Conservation (phyloP, 2,797 vertebrate species). For the Sebastolobus altivelis region DNA sequence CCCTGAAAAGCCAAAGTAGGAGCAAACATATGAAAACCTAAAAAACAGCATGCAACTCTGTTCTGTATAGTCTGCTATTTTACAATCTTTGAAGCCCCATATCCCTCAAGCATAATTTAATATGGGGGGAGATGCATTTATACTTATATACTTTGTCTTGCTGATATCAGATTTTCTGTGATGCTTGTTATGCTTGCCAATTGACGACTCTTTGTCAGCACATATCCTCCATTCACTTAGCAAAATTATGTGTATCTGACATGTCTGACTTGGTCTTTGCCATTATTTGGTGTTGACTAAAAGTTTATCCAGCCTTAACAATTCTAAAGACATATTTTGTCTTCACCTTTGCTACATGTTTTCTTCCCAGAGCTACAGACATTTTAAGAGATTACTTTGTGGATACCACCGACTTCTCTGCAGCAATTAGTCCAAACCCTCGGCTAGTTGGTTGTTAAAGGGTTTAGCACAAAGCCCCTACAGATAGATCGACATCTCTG, state of each 20-base stretch:
- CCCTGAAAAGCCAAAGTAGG: no score
- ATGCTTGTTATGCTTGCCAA: slow-evolving; percentile 12
- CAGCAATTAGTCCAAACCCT: slow-evolving; percentile 24
- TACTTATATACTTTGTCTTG: slow-evolving; percentile 9
- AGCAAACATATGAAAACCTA: no score
- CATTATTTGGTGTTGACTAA: background rate
- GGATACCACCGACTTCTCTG: background rate
- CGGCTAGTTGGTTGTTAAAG: background rate
- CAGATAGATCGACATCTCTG: slow-evolving; percentile 21
- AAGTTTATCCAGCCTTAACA: slow-evolving; percentile 14
- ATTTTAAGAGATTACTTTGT: slow-evolving; percentile 32
- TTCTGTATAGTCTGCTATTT: no score
- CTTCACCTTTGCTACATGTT: background rate
- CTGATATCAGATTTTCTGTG: slow-evolving; percentile 17
- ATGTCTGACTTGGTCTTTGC: background rate
- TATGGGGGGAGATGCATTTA: no score
- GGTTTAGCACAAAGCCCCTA: slow-evolving; percentile 26
- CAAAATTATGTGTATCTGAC: background rate
- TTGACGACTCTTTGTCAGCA: slow-evolving; percentile 12
- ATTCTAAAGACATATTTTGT: background rate
- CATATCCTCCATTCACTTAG: background rate
- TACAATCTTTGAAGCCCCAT: no score
- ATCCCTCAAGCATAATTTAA: no score
- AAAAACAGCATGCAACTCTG: no score
- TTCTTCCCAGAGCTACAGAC: background rate